phyloP scores from a whole-genome alignment of 2,888 invertebrate species.

The Atethmia centrago region DNA sequence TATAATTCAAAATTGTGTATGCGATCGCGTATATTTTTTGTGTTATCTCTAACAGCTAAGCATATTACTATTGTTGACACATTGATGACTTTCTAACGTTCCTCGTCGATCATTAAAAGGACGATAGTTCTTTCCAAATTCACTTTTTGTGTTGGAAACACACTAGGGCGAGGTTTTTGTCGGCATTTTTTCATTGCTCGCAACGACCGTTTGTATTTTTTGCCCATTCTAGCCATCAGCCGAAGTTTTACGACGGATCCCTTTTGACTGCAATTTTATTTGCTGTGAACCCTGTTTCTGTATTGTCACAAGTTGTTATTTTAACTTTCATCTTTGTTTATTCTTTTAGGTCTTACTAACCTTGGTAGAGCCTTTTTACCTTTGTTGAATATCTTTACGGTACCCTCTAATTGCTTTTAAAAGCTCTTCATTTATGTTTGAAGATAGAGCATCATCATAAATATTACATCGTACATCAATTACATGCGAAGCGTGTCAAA shows the following conservation, averaged over 20 bases:
- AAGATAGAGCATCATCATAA: constrained; percentile 37
- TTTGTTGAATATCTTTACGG: constrained; percentile 7
- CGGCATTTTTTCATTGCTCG: constrained; percentile 65
- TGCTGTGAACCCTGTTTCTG: constrained; percentile 63
- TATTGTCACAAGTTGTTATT: constrained; percentile 63
- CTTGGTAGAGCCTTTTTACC: constrained; percentile 8
- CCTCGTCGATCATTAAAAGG: constrained; percentile 60
- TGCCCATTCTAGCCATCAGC: constrained; percentile 66
- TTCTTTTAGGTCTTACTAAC: constrained; percentile 51
- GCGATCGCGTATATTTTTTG: constrained; percentile 37
- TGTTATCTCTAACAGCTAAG: constrained; percentile 51
- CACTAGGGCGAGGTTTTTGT: constrained; percentile 71
- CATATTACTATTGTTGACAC: constrained; percentile 56
- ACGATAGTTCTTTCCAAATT: constrained; percentile 51
- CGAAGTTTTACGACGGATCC: constrained; percentile 71
- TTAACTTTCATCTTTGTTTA: constrained; percentile 61
- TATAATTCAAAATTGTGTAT: constrained; percentile 33
- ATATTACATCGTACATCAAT: constrained; percentile 55
- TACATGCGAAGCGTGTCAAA: constrained; percentile 55
- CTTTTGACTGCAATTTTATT: constrained; percentile 71
- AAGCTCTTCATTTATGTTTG: constrained; percentile 12
- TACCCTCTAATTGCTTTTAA: constrained; percentile 23
- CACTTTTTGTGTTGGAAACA: constrained; percentile 64
- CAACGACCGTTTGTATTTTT: constrained; percentile 68
- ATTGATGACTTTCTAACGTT: constrained; percentile 71